Base-by-base conservation (phyloP, 2,888 invertebrate genomes). In the Conchocele bisecta region DNA sequence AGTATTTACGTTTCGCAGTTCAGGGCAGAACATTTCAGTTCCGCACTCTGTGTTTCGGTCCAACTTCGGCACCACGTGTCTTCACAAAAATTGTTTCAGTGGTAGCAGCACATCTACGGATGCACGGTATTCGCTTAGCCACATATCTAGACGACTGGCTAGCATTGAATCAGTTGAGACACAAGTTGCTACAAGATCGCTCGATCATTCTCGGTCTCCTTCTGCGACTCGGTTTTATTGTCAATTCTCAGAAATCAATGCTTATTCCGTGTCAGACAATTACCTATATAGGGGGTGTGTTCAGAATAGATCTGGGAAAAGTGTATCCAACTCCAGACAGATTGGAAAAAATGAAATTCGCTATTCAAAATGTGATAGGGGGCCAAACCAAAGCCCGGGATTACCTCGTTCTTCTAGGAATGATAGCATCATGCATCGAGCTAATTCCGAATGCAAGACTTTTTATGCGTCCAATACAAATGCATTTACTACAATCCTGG, bases 381-480 rank as follows among this genome's bases (percentile, higher is more conserved):
- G 22, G 17, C 9, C 5, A n/a, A 48, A 31, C 28, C 4, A n/a
- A 20, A 35, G 53, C 53, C 33, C 33, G 11, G 37, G 22, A 53
- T 6, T 53, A 53, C 17, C 35, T 53, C n/a, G 28, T 24, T 4
- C 26, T 53, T 33, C 31, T 68, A 24, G 68, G 73, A 24, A 58
- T 59, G 33, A 63, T 68, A 44, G 68, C 64, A 3, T 73, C 73
- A n/a, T 67, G 73, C 33, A 31, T 63, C 24, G 73, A 73, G 17
- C n/a, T 73, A 2, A 63, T 73, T 39, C 73, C 73, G 28, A 64
- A 67, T 68, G 73, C 68, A 20, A 39, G 68, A n/a, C 48, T 73
- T 53, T 63, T 68, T 60, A 72, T 71, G 66, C 48, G 61, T 58
- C 63, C 67, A 28, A 57, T 75, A n/a, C 65, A 75, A 28, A 53